Base-by-base conservation (phyloP, 2,888 invertebrate genomes). In the Tenthredo scrophulariae region DNA sequence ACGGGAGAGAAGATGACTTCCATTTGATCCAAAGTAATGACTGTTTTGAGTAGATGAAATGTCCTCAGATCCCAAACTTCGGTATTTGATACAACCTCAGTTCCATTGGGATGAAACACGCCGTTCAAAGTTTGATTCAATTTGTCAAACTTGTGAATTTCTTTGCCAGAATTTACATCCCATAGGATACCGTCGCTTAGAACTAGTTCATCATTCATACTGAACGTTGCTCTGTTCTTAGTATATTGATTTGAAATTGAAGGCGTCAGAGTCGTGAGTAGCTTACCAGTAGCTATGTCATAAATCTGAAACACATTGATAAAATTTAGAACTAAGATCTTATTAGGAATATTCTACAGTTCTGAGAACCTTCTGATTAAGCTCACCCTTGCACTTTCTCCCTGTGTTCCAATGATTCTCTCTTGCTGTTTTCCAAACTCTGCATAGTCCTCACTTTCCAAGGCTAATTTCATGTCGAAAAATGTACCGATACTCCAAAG, bases 51-150 rank as follows among this genome's bases (percentile, higher is more conserved):
- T 67, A 99, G 94, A 91, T 98, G 98, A 93, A 98, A 99, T 67
- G 98, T 99, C 88, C 99, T 94, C 40, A 99, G 93, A 93, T 99
- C 99, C 99, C 99, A 99, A 84, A 99, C 98, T 95, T 99, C 99
- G 0, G 99, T 98, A 92, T 99, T 99, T 84, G 99, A 98, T 90
- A 99, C 97, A 96, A 97, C 98, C 94, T 99, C 99, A 86, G 98
- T 94, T 0, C 98, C 98, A 92, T 98, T 98, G 0, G 99, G 99
- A 95, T 99, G 99, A 91, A 99, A 99, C 7, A 98, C 97, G 0
- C 99, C 99, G 91, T 98, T 99, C 85, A 98, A 96, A 67, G 97
- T 97, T 92, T 98, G 97, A 94, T 99, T 99, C 54, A 99, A 95
- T 93, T 99, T 99, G 94, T 99, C 99, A 92, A 99, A 98, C 93